Conservation (phyloP, 2,797 vertebrate species). For the Cetoscarus ocellatus region DNA sequence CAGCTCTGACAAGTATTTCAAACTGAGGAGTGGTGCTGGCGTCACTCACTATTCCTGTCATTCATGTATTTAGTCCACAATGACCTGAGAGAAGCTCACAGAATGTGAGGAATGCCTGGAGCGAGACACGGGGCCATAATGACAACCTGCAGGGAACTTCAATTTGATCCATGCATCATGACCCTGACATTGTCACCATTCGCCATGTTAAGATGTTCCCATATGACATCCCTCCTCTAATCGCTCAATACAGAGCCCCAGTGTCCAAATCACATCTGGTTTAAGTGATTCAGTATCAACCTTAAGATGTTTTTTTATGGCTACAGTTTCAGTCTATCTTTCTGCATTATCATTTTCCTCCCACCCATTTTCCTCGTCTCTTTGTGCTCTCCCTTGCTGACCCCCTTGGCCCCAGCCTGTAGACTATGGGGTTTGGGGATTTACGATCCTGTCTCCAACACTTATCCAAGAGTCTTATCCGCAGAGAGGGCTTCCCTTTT, state of each 20-base stretch:
- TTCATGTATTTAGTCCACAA: slow-evolving; percentile 15
- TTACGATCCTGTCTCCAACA: slow-evolving; percentile 70
- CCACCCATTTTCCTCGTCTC: slow-evolving; percentile 51
- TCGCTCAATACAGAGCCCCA: slow-evolving; percentile 14
- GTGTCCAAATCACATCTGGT: slow-evolving; percentile 56
- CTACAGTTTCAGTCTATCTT: slow-evolving; percentile 58
- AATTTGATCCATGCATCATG: slow-evolving; percentile 54
- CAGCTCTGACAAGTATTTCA: slow-evolving; percentile 29
- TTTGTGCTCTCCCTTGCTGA: slow-evolving; percentile 63
- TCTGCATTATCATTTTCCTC: slow-evolving; percentile 60
- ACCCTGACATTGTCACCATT: slow-evolving; percentile 49
- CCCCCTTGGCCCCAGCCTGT: slow-evolving; percentile 63
- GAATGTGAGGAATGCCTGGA: slow-evolving; percentile 63
- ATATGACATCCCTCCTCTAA: slow-evolving; percentile 15
- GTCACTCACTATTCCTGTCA: slow-evolving; percentile 33
- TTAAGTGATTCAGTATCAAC: slow-evolving; percentile 52
- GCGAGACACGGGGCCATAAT: slow-evolving; percentile 40
- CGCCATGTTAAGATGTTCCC: slow-evolving; percentile 27
- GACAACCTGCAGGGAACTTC: slow-evolving; percentile 45
- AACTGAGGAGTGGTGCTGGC: not conserved
- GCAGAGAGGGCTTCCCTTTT: slow-evolving; percentile 51
- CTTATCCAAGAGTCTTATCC: slow-evolving; percentile 70
- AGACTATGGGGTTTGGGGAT: slow-evolving; percentile 66
- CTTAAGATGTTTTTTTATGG: slow-evolving; percentile 63
- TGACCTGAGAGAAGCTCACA: slow-evolving; percentile 40